phyloP scores from a whole-genome alignment of 2,888 invertebrate genomes.

The Balanococcus diminutus region DNA sequence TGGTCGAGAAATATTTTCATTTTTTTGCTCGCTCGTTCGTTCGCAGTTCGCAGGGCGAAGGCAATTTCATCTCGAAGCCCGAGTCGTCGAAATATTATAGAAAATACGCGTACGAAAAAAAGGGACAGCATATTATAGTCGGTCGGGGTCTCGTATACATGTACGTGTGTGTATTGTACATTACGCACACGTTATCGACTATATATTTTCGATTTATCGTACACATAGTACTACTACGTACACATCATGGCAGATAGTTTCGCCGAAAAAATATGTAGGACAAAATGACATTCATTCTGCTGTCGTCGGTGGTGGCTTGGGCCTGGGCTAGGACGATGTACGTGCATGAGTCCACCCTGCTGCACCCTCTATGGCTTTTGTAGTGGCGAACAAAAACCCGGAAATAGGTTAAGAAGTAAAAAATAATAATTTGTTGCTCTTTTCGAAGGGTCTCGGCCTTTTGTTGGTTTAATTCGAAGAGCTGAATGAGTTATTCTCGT shows the following conservation, averaged over 20 bases:
- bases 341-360: background rate
- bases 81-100: background rate
- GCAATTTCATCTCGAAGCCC: background rate
- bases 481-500: constrained; percentile 22
- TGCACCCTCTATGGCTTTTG: background rate
- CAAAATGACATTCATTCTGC: background rate
- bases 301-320: background rate
- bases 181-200: background rate
- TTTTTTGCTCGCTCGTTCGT: background rate
- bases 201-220: background rate
- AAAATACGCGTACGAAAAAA: no score
- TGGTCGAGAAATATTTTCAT: background rate
- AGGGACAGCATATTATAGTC: no score
- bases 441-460: constrained; percentile 34
- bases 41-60: no score
- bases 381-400: constrained; percentile 23
- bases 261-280: background rate
- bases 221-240: background rate
- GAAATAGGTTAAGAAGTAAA: constrained; percentile 43
- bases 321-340: background rate
- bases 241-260: background rate
- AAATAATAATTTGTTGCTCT: constrained; percentile 21
- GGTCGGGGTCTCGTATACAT: no score
- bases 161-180: no score
- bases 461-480: constrained; percentile 41